Evolutionary conservation across 35 echinoderm and acorn worm species (phyloP).

Genomic region (Apostichopus californicus): DNA sequence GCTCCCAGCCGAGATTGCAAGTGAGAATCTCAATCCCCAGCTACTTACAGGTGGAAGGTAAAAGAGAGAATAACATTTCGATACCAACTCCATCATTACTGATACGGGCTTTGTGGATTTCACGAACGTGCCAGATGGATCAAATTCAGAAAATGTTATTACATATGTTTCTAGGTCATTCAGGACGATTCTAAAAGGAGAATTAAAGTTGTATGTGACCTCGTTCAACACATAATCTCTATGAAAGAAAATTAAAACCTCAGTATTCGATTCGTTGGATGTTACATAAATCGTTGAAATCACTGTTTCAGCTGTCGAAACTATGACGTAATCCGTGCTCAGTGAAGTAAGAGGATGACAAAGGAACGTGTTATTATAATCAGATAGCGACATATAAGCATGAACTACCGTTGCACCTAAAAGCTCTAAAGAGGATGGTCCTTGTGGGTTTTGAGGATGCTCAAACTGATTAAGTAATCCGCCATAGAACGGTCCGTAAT

Average conservation of each 20-base stretch:
- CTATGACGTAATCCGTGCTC: neutral
- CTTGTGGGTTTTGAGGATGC: neutral
- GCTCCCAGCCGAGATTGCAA: neutral
- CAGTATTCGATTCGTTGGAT: neutral
- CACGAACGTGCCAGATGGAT: neutral
- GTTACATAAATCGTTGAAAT: neutral
- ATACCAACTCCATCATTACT: neutral
- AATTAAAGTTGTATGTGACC: slow-evolving; percentile 7
- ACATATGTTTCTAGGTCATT: neutral
- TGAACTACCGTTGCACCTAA: neutral
- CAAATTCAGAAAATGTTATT: neutral
- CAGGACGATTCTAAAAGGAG: neutral
- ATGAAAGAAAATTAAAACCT: neutral
- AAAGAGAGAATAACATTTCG: neutral
- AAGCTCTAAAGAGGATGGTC: neutral
- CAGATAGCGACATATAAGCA: neutral
- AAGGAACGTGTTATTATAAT: neutral
- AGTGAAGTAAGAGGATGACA: neutral
- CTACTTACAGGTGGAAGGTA: slow-evolving; percentile 1
- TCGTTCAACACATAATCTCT: neutral
- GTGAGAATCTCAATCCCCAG: neutral
- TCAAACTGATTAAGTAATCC: neutral
- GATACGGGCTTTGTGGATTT: slow-evolving; percentile 5
- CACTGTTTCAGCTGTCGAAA: neutral
- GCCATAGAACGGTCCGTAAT: neutral